These are phyloP conservation scores for Drosophila pegasa DNA, from an alignment of 2,888 invertebrate species.

Conservation along the genomic window DNA sequence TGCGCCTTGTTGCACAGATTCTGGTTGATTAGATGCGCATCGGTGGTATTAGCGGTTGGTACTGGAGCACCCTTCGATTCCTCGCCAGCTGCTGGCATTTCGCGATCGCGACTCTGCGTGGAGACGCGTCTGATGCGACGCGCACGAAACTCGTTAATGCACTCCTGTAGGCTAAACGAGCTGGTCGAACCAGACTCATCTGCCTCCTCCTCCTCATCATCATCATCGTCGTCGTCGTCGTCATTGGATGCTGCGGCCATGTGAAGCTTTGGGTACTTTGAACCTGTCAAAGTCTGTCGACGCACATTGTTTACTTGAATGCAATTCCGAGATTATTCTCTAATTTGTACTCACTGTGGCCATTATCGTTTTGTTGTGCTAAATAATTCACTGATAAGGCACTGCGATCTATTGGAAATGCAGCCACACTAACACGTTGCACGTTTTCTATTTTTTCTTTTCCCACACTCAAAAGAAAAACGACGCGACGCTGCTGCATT, in stretches of 20 bases:
- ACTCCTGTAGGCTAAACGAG: slow-evolving; percentile 82
- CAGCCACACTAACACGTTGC: slow-evolving; percentile 64
- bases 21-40: slow-evolving; percentile 81
- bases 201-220: slow-evolving; percentile 60
- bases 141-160: slow-evolving; percentile 82
- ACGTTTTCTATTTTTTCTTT: slow-evolving; percentile 63
- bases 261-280: slow-evolving; percentile 43
- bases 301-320: slow-evolving; percentile 39
- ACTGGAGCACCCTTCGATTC: slow-evolving; percentile 1
- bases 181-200: slow-evolving; percentile 75
- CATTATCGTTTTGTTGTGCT: slow-evolving; percentile 36
- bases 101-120: slow-evolving; percentile 68
- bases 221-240: slow-evolving; percentile 35
- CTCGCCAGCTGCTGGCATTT: slow-evolving; percentile 28
- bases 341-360: slow-evolving; percentile 50
- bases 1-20: slow-evolving; percentile 82
- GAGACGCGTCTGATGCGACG: slow-evolving; percentile 79
- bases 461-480: slow-evolving; percentile 54
- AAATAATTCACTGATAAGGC: slow-evolving; percentile 44
- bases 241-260: slow-evolving; percentile 10
- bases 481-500: slow-evolving; percentile 73
- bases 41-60: slow-evolving; percentile 37
- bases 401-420: slow-evolving; percentile 25
- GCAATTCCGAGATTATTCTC: background rate
- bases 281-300: slow-evolving; percentile 55